Conservation (phyloP, 2,888 invertebrate genomes). For the Cantharis rufa region DNA sequence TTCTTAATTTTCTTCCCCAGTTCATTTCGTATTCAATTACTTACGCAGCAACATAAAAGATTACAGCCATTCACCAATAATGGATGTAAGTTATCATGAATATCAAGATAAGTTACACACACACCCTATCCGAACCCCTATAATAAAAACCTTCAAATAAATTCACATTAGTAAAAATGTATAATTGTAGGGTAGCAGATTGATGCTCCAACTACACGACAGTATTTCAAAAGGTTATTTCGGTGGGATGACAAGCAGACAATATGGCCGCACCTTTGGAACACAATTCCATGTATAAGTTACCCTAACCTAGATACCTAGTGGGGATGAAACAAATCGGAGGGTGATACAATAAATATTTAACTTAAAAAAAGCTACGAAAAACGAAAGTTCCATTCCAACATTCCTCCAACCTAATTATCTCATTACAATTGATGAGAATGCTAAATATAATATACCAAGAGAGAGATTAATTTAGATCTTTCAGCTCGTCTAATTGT, state of each 20-base stretch:
- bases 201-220: background rate
- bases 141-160: background rate
- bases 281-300: background rate
- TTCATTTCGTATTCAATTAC: background rate
- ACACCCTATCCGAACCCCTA: background rate
- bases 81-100: background rate
- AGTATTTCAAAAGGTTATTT: slow-evolving; percentile 3
- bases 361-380: background rate
- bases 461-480: background rate
- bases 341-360: background rate
- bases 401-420: background rate
- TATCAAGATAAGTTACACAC: background rate
- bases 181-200: slow-evolving; percentile 9
- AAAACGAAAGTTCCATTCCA: too few relatives aligned
- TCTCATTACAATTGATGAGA: background rate
- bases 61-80: background rate
- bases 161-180: background rate
- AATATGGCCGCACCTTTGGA: slow-evolving; percentile 1
- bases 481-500: background rate
- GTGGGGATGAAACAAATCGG: background rate
- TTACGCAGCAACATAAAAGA: background rate
- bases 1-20: background rate
- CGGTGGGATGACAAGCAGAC: background rate
- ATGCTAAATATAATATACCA: background rate
- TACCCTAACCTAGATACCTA: background rate